Conservation (phyloP, 2,888 invertebrate genomes). For the Heliconius ismenius region DNA sequence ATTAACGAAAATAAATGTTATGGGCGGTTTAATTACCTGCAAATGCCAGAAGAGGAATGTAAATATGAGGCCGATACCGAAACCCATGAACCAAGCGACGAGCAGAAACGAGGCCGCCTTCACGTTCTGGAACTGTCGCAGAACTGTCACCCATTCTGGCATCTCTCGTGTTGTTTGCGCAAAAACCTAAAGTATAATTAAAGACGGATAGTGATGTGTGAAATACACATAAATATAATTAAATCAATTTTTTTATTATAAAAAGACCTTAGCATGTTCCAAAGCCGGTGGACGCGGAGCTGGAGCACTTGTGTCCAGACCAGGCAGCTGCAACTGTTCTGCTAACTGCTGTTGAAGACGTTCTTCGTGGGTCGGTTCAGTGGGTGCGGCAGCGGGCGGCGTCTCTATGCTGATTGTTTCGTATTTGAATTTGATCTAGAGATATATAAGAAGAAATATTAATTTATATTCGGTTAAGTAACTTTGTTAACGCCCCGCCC, state of each 20-base stretch:
- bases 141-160: constrained; percentile 96
- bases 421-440: constrained; percentile 85
- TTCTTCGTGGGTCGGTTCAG: constrained; percentile 85
- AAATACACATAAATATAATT: not conserved
- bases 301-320: constrained; percentile 85
- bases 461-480: not conserved
- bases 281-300: constrained; percentile 51
- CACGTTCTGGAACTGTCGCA: constrained; percentile 93
- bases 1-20: not conserved
- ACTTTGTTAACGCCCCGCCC: too few species aligned
- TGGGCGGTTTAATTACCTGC: constrained; percentile 84
- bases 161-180: constrained; percentile 94
- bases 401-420: constrained; percentile 69
- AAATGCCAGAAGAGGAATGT: constrained; percentile 99
- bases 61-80: constrained; percentile 98
- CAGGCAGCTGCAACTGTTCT: constrained; percentile 90
- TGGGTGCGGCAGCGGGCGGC: constrained; percentile 82
- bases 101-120: constrained; percentile 96
- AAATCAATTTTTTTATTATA: not conserved
- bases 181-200: constrained; percentile 82
- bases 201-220: not conserved
- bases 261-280: constrained; percentile 83
- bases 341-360: constrained; percentile 92
- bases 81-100: constrained; percentile 99
- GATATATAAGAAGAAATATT: not conserved